Base-by-base conservation (phyloP, 2,888 invertebrate species). In the Prenolepis imparis region DNA sequence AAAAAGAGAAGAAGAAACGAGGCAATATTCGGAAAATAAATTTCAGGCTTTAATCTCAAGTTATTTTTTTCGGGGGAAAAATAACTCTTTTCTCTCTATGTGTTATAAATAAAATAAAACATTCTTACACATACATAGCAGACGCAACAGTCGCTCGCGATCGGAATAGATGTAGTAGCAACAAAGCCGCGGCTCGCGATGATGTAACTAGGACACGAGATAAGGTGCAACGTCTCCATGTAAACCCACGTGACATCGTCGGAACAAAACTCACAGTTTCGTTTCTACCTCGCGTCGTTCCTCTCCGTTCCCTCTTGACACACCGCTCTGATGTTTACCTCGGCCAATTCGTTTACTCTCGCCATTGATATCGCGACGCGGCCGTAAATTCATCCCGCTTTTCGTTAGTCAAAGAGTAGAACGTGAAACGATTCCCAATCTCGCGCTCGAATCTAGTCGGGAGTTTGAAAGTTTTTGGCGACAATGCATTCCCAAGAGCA, bases 141-240 rank as follows among this genome's bases (percentile, higher is more conserved):
- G 6, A 52, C 44, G 67, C 57, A 44, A 68, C 67, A 73, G 63
- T 64, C 63, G 81, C 68, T 75, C 61, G 81, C 75, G 77, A 89
- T 88, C 52, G 68, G 64, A 89, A 86, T 88, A 78, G 88, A 78
- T 89, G 81, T 78, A 75, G 83, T 64, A 77, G 84, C 78, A 77
- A 88, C 86, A 88, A 89, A 89, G 88, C 82, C 72, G 73, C 57
- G 81, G 64, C 28, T 64, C 32, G 28, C 55, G 82, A 78, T 90
- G 92, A 90, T 91, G 90, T 89, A 91, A 91, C 90, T 90, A 84
- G 88, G 89, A 86, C 87, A 90, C 88, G 86, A 90, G 90, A 90
- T 90, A 90, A 90, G 91, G 85, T 89, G 86, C 91, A 87, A 88
- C 90, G 85, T 82, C 72, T 83, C 86, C 84, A 87, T 84, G 88